Evolutionary conservation across 2,888 invertebrate species (phyloP).

Genomic region (Xestia ashworthii): DNA sequence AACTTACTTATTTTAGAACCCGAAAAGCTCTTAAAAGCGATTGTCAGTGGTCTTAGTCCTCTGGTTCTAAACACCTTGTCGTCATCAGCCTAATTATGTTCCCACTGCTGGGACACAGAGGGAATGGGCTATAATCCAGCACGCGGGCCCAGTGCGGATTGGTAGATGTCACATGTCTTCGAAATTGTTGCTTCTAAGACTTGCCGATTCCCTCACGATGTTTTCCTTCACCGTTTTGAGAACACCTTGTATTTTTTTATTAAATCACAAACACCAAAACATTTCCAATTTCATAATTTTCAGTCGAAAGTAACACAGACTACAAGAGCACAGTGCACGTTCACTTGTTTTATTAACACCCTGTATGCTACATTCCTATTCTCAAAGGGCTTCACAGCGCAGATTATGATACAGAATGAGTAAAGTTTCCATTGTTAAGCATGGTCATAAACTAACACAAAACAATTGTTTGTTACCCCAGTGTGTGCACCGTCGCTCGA

Average conservation of each 20-base stretch:
- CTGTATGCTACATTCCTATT: constrained; percentile 37
- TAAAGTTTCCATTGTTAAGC: constrained; percentile 77
- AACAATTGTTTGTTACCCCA: constrained; percentile 74
- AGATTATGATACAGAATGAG: constrained; percentile 75
- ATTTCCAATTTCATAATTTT: constrained; percentile 17
- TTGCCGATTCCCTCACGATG: no score
- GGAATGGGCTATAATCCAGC: no score
- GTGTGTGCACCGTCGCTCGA: constrained; percentile 66
- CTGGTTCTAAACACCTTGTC: neutral
- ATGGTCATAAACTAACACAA: constrained; percentile 75
- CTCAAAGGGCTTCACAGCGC: constrained; percentile 63
- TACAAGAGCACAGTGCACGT: neutral
- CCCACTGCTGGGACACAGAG: no score
- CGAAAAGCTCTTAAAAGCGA: neutral
- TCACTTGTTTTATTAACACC: constrained; percentile 42
- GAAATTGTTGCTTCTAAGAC: no score
- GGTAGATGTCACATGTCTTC: no score
- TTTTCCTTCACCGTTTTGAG: no score
- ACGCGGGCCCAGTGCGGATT: no score
- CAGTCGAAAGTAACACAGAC: neutral
- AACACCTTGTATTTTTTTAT: no score
- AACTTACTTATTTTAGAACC: no score
- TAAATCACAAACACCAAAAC: constrained; percentile 1
- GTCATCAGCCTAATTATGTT: no score
- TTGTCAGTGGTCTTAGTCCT: neutral